Conservation (phyloP, 1,140 invertebrate genomes). For the Mycetomoellerius zeteki region DNA sequence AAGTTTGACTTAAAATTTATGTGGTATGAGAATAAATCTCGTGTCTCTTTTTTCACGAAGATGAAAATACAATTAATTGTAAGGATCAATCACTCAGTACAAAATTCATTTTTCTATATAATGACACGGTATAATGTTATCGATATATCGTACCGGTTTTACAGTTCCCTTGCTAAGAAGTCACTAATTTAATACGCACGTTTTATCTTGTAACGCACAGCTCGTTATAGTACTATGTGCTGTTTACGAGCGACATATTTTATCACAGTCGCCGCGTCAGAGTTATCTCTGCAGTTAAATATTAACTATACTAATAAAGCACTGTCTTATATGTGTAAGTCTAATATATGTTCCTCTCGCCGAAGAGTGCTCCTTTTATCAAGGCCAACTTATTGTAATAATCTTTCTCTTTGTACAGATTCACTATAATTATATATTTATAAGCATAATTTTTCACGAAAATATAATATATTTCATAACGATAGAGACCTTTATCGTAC, state of each 20-base stretch:
- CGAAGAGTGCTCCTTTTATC: not conserved
- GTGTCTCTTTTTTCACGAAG: not conserved
- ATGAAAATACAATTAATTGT: not conserved
- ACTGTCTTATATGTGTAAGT: conserved; percentile 31
- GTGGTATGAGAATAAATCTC: too few relatives aligned
- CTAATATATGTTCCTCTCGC: conserved; percentile 41
- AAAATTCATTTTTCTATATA: not conserved
- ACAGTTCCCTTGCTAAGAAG: not conserved
- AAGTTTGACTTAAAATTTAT: not conserved
- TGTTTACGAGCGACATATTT: conserved; percentile 54
- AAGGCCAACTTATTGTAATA: not conserved
- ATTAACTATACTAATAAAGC: conserved; percentile 53
- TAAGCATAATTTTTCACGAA: not conserved
- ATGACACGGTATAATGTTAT: not conserved
- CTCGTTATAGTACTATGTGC: conserved; percentile 7
- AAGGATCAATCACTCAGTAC: not conserved
- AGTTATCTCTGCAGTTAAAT: conserved; percentile 50
- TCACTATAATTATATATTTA: not conserved
- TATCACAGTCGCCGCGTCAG: conserved; percentile 27
- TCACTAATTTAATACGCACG: conserved; percentile 43
- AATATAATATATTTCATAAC: not conserved
- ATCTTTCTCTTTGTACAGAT: not conserved
- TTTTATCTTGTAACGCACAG: conserved; percentile 37
- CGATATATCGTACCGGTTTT: conserved; percentile 19
- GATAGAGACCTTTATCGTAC: not conserved